These are phyloP conservation scores for Harpagoxenus sublaevis DNA, from an alignment of 2,888 invertebrate genomes.

Conservation along the genomic window DNA sequence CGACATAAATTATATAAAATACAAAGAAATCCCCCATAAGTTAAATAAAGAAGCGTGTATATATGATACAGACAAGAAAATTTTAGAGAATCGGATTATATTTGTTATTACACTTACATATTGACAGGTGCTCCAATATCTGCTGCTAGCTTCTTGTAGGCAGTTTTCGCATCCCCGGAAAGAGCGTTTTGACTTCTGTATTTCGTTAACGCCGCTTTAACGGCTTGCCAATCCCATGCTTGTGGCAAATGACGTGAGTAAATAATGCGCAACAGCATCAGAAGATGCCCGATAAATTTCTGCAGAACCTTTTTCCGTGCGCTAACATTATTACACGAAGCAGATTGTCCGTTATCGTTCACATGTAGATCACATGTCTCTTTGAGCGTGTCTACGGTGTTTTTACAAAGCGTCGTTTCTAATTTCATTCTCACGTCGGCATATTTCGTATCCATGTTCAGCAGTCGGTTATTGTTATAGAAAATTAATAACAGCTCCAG, in stretches of 20 bases:
- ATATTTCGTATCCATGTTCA: conserved; percentile 85
- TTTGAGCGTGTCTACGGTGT: conserved; percentile 85
- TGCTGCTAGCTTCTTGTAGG: conserved; percentile 86
- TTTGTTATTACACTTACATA: conserved; percentile 70
- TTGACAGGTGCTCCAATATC: conserved; percentile 83
- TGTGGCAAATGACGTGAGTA: conserved; percentile 79
- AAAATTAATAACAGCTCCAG: conserved; percentile 90
- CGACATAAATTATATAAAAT: conserved; percentile 10
- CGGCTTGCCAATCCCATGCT: conserved; percentile 85
- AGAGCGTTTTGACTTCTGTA: conserved; percentile 84
- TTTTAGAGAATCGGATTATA: conserved; percentile 10
- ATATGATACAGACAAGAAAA: conserved; percentile 1
- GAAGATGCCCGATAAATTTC: conserved; percentile 88
- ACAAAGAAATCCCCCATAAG: conserved; percentile 1
- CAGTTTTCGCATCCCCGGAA: conserved; percentile 86
- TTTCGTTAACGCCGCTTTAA: conserved; percentile 82
- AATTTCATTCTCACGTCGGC: conserved; percentile 84
- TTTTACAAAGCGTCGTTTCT: conserved; percentile 87
- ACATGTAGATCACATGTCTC: conserved; percentile 81
- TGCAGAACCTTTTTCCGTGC: conserved; percentile 86
- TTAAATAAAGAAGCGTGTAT: not conserved
- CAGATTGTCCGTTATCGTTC: conserved; percentile 77
- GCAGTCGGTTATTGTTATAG: conserved; percentile 88
- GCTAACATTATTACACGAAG: conserved; percentile 48
- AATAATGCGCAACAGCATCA: conserved; percentile 87